These are phyloP conservation scores for Atta texana DNA, from an alignment of 1,140 invertebrate species.

Conservation along the genomic window DNA sequence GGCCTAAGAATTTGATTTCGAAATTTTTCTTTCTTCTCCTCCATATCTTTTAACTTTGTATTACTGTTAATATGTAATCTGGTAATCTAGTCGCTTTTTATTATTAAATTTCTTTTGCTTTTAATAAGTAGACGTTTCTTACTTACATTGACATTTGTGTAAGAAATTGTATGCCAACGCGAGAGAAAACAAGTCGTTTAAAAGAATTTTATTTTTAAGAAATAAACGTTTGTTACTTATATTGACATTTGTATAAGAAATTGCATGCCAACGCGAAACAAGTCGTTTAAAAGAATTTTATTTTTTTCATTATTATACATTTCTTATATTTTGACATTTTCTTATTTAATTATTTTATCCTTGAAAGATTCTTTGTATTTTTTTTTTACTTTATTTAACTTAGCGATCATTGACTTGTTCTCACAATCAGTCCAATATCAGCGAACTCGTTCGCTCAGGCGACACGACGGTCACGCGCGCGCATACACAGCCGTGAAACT, in stretches of 20 bases:
- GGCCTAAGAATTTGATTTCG: background rate
- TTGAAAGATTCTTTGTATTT: background rate
- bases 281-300: background rate
- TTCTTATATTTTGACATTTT: background rate
- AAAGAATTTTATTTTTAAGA: too few relatives aligned
- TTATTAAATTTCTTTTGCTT: background rate
- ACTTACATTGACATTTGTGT: background rate
- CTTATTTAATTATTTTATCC: conserved; percentile 6
- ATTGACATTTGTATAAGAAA: background rate
- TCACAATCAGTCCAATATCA: conserved; percentile 5
- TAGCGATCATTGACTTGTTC: conserved; percentile 21
- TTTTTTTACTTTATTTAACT: conserved; percentile 1
- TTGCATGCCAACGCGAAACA: background rate
- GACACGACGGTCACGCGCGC: conserved; percentile 22
- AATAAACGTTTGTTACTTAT: too few relatives aligned
- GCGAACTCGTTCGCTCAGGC: background rate
- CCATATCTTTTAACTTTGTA: background rate
- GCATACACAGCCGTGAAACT: conserved; percentile 40
- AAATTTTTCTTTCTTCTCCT: background rate
- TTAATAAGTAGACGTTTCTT: background rate
- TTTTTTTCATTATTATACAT: background rate
- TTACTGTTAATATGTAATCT: background rate
- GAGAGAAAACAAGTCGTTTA: background rate
- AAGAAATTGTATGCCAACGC: background rate
- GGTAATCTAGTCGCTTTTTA: background rate